These are phyloP conservation scores for Scophthalmus maximus DNA, from an alignment of 2,113 vertebrate species.

Conservation along the genomic window DNA sequence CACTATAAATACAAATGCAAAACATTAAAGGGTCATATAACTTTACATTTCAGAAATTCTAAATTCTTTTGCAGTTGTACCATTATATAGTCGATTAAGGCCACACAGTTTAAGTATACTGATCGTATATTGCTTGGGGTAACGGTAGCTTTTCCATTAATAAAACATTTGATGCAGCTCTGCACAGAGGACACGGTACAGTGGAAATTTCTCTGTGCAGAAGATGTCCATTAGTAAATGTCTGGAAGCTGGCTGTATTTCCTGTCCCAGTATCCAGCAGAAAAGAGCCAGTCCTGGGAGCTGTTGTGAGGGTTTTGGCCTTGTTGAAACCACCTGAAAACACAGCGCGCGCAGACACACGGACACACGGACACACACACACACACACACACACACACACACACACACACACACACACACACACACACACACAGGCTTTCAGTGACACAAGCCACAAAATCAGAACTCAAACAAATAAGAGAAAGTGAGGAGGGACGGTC, in stretches of 20 bases:
- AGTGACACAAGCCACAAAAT: not conserved
- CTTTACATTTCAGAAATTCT: conserved; percentile 26
- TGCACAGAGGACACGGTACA: not conserved
- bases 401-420: not conserved
- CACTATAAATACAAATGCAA: conserved; percentile 39
- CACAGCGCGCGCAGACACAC: too few species aligned
- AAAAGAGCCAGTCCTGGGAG: conserved; percentile 95
- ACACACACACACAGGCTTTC: conserved; percentile 11
- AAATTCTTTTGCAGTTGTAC: conserved; percentile 12
- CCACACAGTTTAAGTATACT: conserved; percentile 44
- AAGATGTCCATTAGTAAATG: conserved; percentile 88
- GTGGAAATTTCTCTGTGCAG: too few species aligned
- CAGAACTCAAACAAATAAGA: conserved; percentile 7
- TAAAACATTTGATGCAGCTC: not conserved
- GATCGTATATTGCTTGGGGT: conserved; percentile 35
- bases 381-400: not conserved
- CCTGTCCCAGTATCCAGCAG: conserved; percentile 94
- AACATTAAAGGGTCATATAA: conserved; percentile 30
- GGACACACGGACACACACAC: not conserved
- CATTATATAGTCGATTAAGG: conserved; percentile 43
- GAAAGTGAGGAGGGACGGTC: not conserved
- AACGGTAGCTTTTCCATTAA: conserved; percentile 2
- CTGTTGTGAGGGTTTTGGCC: conserved; percentile 91
- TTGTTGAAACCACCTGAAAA: conserved; percentile 94
- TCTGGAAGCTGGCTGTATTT: conserved; percentile 92